Conservation (phyloP, 2,113 vertebrate genomes). For the Willisornis vidua region DNA sequence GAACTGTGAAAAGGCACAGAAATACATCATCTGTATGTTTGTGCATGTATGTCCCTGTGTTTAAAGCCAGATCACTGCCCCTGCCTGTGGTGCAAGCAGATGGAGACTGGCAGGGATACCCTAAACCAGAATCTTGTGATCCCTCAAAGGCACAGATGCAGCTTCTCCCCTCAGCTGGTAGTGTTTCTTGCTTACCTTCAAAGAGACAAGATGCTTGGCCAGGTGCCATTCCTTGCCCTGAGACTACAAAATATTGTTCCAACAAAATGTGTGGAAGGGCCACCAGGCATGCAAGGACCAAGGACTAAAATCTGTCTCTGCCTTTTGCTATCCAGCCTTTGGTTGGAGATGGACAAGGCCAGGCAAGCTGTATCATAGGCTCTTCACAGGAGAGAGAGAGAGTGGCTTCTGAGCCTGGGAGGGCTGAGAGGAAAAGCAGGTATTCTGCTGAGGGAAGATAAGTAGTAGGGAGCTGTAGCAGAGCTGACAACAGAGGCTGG, state of each 20-base stretch:
- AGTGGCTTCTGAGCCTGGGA: background rate
- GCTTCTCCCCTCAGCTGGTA: background rate
- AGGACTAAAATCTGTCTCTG: background rate
- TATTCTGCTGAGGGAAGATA: background rate
- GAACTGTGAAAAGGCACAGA: background rate
- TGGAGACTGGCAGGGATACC: background rate
- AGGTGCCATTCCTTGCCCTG: background rate
- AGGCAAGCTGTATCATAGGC: conserved; percentile 19
- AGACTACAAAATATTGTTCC: background rate
- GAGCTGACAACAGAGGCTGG: background rate
- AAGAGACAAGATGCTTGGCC: background rate
- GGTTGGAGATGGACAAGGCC: conserved; percentile 1
- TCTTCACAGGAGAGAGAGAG: background rate
- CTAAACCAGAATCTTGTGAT: background rate
- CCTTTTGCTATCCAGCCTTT: background rate
- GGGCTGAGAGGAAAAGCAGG: background rate
- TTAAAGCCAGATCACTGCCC: background rate
- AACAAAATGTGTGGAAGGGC: background rate
- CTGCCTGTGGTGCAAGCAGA: background rate
- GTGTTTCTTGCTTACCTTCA: background rate
- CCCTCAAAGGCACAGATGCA: background rate
- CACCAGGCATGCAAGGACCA: background rate
- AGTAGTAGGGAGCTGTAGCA: background rate
- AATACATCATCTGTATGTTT: background rate
- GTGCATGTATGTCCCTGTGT: background rate